Evolutionary conservation across 1,140 invertebrate species (phyloP).

Genomic region (Araneus ventricosus): DNA sequence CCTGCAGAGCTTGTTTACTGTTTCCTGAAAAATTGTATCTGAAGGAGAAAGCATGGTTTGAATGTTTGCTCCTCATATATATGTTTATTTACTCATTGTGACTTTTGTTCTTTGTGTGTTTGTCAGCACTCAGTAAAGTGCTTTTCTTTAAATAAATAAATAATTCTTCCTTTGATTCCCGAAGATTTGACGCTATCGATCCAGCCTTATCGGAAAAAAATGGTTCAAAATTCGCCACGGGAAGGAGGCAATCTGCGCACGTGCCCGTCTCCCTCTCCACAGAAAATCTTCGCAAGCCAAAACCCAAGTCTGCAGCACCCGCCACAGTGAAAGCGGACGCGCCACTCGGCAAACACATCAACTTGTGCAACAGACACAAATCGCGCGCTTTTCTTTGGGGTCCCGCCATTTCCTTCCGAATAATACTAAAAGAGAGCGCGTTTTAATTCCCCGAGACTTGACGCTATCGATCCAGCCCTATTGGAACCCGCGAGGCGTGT

Average conservation of each 20-base stretch:
- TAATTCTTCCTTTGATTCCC: too few relatives aligned
- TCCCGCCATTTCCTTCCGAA: not conserved
- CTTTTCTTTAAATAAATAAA: too few relatives aligned
- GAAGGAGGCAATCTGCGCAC: not conserved
- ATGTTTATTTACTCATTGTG: too few relatives aligned
- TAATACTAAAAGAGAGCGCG: not conserved
- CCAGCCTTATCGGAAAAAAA: too few relatives aligned
- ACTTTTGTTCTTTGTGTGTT: too few relatives aligned
- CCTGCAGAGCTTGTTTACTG: too few relatives aligned
- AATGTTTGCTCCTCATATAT: too few relatives aligned
- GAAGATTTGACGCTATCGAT: too few relatives aligned
- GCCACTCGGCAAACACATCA: not conserved
- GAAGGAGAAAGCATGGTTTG: too few relatives aligned
- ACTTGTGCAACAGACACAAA: not conserved
- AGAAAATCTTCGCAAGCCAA: not conserved
- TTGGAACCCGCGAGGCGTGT: conserved; percentile 41
- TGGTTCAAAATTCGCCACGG: too few relatives aligned
- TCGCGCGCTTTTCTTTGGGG: not conserved
- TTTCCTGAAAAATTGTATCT: too few relatives aligned
- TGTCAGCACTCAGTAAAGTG: too few relatives aligned
- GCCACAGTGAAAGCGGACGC: not conserved
- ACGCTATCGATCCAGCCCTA: conserved; percentile 27
- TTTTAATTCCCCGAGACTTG: conserved; percentile 28
- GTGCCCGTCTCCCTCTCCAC: not conserved
- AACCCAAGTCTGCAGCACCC: not conserved